Conservation (phyloP, 1,140 invertebrate species). For the Apolygus lucorum region DNA sequence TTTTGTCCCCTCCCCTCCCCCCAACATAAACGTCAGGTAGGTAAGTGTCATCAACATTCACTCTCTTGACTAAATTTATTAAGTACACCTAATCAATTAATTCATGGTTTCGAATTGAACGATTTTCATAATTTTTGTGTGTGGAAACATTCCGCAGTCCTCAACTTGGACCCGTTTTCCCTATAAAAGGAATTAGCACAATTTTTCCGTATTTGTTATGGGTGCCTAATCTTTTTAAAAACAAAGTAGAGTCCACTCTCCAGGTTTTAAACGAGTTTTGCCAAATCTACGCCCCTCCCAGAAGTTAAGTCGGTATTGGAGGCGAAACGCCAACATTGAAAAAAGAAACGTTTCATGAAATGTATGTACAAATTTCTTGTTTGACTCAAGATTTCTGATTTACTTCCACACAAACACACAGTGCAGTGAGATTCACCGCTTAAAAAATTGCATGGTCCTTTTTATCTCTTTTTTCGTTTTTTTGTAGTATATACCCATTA, state of each 20-base stretch:
- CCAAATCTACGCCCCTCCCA: not conserved
- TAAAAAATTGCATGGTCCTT: constrained; percentile 5
- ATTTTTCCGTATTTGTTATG: too few relatives aligned
- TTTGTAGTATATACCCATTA: not conserved
- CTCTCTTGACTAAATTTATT: constrained; percentile 1
- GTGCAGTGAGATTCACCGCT: too few relatives aligned
- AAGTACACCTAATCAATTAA: constrained; percentile 18
- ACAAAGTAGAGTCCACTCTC: not conserved
- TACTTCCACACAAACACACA: too few relatives aligned
- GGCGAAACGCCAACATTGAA: not conserved
- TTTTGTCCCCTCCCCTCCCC: constrained; percentile 6
- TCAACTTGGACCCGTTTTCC: constrained; percentile 24
- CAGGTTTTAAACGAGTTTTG: not conserved
- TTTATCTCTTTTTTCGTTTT: not conserved
- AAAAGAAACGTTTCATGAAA: too few relatives aligned
- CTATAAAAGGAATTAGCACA: constrained; percentile 17
- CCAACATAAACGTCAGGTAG: not conserved
- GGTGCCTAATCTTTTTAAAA: constrained; percentile 2
- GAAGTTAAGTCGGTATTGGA: not conserved
- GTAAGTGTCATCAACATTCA: not conserved
- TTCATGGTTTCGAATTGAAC: not conserved
- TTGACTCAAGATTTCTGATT: too few relatives aligned
- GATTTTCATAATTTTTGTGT: constrained; percentile 7
- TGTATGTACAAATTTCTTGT: too few relatives aligned
- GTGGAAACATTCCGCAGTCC: constrained; percentile 22